A percentile compares a stretch with the other conserved stretches of the same genome.
phyloP scores from a whole-genome alignment of 2,888 invertebrate species.

The Lycophotia porphyrea region DNA sequence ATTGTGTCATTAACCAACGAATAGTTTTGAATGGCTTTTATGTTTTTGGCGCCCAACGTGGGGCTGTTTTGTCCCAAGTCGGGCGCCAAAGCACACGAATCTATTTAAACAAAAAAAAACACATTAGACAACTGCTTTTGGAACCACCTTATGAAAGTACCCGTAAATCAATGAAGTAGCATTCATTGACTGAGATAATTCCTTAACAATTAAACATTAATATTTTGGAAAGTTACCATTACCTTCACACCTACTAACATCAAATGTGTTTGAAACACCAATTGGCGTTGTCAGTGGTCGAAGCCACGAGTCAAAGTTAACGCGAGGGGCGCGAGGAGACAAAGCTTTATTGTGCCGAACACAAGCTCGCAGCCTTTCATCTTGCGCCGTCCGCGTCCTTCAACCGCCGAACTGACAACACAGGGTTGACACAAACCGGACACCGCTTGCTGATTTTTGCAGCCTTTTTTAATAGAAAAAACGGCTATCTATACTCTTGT shows the following conservation, averaged over 20 bases:
- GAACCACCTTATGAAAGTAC: not conserved
- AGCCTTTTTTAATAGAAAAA: not conserved
- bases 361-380: slow-evolving; percentile 83
- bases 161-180: not conserved
- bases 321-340: slow-evolving; percentile 79
- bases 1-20: not conserved
- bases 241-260: slow-evolving; percentile 25
- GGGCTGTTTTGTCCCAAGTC: not conserved
- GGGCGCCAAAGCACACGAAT: not conserved
- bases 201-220: not conserved
- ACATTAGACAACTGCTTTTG: not conserved
- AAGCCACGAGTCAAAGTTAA: slow-evolving; percentile 69
- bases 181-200: not conserved
- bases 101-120: not conserved
- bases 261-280: slow-evolving; percentile 47
- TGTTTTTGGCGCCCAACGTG: slow-evolving; percentile 12
- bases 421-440: slow-evolving; percentile 72
- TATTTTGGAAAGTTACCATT: not conserved
- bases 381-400: slow-evolving; percentile 80
- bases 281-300: slow-evolving; percentile 51
- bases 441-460: slow-evolving; percentile 29
- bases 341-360: slow-evolving; percentile 85
- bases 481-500: too few relatives aligned
- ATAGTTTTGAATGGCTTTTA: not conserved
- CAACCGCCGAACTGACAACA: slow-evolving; percentile 73